A percentile compares a stretch with the other conserved stretches of the same genome.
These are phyloP conservation scores for Bothrops alternatus DNA, from an alignment of 2,797 vertebrate genomes.

Conservation along the genomic window DNA sequence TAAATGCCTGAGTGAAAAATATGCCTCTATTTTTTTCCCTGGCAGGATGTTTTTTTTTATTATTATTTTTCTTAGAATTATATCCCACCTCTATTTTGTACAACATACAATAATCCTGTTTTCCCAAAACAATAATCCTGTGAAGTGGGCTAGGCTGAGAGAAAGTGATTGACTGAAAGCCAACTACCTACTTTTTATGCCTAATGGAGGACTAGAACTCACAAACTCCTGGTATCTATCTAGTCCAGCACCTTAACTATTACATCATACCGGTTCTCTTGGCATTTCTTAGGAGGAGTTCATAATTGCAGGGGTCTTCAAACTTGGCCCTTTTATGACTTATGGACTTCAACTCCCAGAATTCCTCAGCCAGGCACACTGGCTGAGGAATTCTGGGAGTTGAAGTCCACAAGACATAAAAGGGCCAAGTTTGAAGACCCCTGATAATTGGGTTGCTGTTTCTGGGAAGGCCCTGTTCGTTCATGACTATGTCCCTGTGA, in stretches of 20 bases:
- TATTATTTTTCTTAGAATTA: too few relatives aligned
- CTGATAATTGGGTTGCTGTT: not conserved
- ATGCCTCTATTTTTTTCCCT: not conserved
- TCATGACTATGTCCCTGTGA: not conserved
- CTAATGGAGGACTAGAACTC: not conserved
- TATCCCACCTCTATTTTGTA: not conserved
- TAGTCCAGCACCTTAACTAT: not conserved
- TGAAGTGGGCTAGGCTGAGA: not conserved
- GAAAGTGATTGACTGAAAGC: not conserved
- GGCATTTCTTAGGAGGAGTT: not conserved
- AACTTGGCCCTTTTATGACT: too few relatives aligned
- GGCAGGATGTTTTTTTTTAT: not conserved
- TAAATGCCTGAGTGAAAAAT: not conserved
- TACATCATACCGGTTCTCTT: not conserved
- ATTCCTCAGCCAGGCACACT: too few relatives aligned
- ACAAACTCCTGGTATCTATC: not conserved
- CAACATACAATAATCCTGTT: not conserved
- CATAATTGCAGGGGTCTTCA: not conserved
- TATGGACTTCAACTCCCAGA: too few relatives aligned
- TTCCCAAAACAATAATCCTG: not conserved
- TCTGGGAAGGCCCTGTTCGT: not conserved
- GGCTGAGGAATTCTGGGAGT: too few relatives aligned
- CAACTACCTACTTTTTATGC: not conserved
- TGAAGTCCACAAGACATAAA: too few relatives aligned
- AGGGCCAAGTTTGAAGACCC: too few relatives aligned